A percentile compares a stretch with the other conserved stretches of the same genome.
phyloP scores from a whole-genome alignment of 2,797 vertebrate species.

The Bradypodion pumilum region DNA sequence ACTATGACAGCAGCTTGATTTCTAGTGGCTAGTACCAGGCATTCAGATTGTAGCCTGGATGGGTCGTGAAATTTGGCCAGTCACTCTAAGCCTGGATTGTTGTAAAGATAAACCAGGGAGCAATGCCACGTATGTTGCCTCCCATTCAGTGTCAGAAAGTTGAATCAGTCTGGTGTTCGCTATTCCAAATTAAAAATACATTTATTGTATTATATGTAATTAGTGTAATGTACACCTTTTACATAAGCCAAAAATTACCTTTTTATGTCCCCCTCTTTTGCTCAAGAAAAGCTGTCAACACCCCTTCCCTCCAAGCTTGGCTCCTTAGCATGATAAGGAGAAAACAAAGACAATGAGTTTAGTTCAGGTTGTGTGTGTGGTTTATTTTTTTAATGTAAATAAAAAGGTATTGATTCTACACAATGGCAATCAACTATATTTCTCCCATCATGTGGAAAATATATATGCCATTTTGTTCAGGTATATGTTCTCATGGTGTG shows the following conservation, averaged over 20 bases:
- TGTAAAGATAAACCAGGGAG: no score
- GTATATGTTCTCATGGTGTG: no score
- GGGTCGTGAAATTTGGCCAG: neutral
- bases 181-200: neutral
- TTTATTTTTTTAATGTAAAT: no score
- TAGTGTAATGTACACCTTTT: neutral
- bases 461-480: no score
- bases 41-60: neutral
- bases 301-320: neutral
- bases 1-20: neutral
- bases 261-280: no score
- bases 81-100: neutral
- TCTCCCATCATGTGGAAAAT: no score
- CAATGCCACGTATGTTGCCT: no score
- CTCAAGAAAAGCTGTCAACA: neutral
- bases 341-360: neutral
- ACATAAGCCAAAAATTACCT: neutral
- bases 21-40: neutral
- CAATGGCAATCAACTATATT: neutral
- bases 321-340: neutral
- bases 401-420: neutral
- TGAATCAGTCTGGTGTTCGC: neutral
- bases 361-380: neutral
- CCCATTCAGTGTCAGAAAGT: no score
- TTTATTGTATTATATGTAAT: neutral